Evolutionary conservation across 1,140 invertebrate genomes (phyloP).

Genomic region (Eurosta solidaginis): DNA sequence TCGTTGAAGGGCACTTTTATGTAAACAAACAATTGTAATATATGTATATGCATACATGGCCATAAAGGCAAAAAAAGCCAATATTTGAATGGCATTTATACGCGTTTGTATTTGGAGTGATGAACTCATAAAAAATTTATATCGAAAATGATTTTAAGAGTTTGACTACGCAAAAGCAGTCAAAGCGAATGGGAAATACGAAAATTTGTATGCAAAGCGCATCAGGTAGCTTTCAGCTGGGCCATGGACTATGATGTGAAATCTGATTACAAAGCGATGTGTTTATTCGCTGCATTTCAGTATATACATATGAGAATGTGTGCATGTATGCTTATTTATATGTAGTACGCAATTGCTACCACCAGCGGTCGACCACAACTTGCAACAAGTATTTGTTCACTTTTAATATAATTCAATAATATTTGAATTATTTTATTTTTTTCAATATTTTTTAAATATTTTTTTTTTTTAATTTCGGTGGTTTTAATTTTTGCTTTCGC

Average conservation of each 20-base stretch:
- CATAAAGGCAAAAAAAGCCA: neutral
- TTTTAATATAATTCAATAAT: too few relatives aligned
- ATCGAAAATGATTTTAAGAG: neutral
- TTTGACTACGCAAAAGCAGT: neutral
- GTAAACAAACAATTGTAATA: too few relatives aligned
- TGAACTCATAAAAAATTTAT: neutral
- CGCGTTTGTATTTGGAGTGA: neutral
- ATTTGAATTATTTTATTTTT: too few relatives aligned
- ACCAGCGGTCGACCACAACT: neutral
- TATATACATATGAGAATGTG: too few relatives aligned
- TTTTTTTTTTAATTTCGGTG: neutral
- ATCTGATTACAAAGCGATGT: too few relatives aligned
- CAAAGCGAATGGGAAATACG: neutral
- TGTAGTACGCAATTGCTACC: neutral
- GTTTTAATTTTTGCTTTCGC: neutral
- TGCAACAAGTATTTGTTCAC: neutral
- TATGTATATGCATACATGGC: too few relatives aligned
- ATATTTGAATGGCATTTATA: neutral
- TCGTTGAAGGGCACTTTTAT: too few relatives aligned
- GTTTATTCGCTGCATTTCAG: too few relatives aligned
- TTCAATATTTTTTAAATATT: conserved; percentile 6
- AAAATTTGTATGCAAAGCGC: neutral
- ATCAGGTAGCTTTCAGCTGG: neutral
- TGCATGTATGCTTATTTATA: neutral
- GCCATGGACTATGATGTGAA: too few relatives aligned